Evolutionary conservation across 2,888 invertebrate species (phyloP).

Genomic region (Coremacera marginata): DNA sequence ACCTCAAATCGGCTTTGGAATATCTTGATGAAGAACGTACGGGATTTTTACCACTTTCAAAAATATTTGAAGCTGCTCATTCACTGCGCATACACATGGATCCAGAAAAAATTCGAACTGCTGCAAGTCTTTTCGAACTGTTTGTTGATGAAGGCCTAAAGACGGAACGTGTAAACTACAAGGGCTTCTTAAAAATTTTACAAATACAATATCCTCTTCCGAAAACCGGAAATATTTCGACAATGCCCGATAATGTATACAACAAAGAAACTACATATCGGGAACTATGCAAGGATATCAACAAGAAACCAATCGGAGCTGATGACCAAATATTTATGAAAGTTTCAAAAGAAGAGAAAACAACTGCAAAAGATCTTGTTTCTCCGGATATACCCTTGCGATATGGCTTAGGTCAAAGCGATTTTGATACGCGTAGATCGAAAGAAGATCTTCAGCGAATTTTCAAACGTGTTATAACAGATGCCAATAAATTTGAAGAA

Average conservation of each 20-base stretch:
- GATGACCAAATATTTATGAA: slow-evolving; percentile 6
- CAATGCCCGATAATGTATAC: slow-evolving; percentile 45
- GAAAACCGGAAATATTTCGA: slow-evolving; percentile 45
- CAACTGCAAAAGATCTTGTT: slow-evolving; percentile 54
- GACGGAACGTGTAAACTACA: slow-evolving; percentile 53
- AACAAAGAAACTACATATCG: slow-evolving; percentile 60
- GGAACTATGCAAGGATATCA: slow-evolving; percentile 54
- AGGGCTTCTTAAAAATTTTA: slow-evolving; percentile 54
- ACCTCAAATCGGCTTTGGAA: slow-evolving; percentile 52
- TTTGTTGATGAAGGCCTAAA: slow-evolving; percentile 49
- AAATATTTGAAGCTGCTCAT: slow-evolving; percentile 51
- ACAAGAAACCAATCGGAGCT: slow-evolving; percentile 44
- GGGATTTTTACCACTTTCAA: slow-evolving; percentile 48
- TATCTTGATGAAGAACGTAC: slow-evolving; percentile 50
- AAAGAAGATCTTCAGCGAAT: slow-evolving; percentile 54
- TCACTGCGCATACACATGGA: slow-evolving; percentile 50
- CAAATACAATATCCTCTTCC: slow-evolving; percentile 55
- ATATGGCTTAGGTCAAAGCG: slow-evolving; percentile 55
- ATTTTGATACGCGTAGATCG: slow-evolving; percentile 54
- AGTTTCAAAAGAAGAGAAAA: slow-evolving; percentile 40
- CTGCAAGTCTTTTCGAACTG: slow-evolving; percentile 51
- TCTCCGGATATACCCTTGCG: slow-evolving; percentile 52
- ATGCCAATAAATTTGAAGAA: slow-evolving; percentile 41
- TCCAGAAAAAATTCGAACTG: slow-evolving; percentile 50
- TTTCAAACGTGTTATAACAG: slow-evolving; percentile 48